Conservation (phyloP, 2,797 vertebrate species). For the Melanotaenia nigrans region DNA sequence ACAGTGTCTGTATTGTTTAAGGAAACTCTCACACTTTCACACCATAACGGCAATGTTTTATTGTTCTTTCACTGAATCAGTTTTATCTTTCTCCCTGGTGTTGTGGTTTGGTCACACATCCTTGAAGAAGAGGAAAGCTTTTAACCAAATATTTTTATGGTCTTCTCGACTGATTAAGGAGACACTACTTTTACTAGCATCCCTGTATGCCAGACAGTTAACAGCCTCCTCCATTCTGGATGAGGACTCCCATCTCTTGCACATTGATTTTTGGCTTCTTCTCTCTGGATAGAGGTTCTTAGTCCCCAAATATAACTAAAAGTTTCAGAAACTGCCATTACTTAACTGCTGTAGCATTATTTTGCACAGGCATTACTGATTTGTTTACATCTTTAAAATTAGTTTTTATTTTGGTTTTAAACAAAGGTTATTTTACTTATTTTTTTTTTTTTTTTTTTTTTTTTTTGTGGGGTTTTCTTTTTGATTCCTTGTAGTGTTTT, state of each 20-base stretch:
- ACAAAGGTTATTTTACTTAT: background rate
- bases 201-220: too few relatives aligned
- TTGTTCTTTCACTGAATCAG: background rate
- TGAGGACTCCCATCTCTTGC: background rate
- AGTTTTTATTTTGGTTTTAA: too few relatives aligned
- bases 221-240: background rate
- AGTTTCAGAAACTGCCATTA: background rate
- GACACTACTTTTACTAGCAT: background rate
- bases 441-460: too few relatives aligned
- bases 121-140: background rate
- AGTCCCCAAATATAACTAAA: background rate
- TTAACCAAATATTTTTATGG: background rate
- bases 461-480: background rate
- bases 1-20: background rate
- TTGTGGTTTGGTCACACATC: background rate
- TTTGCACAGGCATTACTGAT: background rate
- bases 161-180: background rate
- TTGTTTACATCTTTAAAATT: background rate
- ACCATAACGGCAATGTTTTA: background rate
- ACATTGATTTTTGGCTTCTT: background rate
- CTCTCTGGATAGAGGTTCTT: background rate
- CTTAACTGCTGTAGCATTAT: background rate
- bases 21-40: background rate
- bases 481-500: background rate
- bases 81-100: background rate